Base-by-base conservation (phyloP, 2,113 vertebrate genomes). In the Menidia beryllina region DNA sequence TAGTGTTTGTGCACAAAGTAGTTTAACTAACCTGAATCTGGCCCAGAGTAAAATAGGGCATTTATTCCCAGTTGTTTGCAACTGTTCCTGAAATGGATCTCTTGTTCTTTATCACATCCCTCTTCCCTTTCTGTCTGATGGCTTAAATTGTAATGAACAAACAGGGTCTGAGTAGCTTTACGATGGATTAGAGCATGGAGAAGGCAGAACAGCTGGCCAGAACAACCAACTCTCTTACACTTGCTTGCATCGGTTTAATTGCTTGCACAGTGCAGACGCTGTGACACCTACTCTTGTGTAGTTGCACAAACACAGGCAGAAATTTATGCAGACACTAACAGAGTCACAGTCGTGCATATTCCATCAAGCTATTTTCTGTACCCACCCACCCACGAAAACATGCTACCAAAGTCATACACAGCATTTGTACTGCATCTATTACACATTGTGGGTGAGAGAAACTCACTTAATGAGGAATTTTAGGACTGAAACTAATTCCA, bases 181-280 rank as follows among this genome's bases (percentile, higher is more conserved):
- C 11, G 5, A 27, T n/a, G 21, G 79, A 84, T 82, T 78, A 82
- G 58, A 74, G 69, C 49, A 2, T 27, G n/a, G 27, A 79, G 47
- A 81, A 82, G 70, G 72, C 65, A 58, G 69, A 89, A 83, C 88
- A 91, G 79, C 87, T 89, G 87, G 82, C 55, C 61, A 65, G 65
- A 79, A 81, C 78, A 69, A 73, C 75, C 69, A 75, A 55, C 69
- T 78, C 72, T 45, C 75, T 63, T 70, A 58, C 81, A 76, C 69
- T 77, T 70, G 72, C 73, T 82, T 69, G 39, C 57, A 71, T 75
- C 69, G 45, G 77, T 89, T 89, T 86, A 88, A 88, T 87, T 83
- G 79, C 83, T 48, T 67, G 52, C 65, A 68, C 41, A 12, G 59
- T 19, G 62, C n/a, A 48, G 76, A 25, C 41, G 1, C 41, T 48